Conservation (phyloP, 2,888 invertebrate genomes). For the Danaus chrysippus region DNA sequence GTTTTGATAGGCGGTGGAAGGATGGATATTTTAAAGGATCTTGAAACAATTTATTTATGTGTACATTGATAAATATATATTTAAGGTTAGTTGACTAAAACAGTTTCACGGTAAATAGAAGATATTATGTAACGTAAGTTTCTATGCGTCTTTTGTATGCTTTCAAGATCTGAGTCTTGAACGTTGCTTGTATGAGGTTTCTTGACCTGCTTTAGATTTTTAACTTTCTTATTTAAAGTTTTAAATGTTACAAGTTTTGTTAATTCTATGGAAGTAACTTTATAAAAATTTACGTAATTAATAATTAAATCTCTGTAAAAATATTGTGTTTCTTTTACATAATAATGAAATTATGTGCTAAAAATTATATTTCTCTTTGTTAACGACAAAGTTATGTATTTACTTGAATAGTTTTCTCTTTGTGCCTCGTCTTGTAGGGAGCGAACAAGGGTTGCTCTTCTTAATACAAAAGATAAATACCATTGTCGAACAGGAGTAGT, state of each 20-base stretch:
- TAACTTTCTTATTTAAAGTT: slow-evolving; percentile 7
- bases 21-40: too few relatives aligned
- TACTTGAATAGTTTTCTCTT: too few relatives aligned
- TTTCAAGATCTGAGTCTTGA: slow-evolving; percentile 32
- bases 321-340: too few relatives aligned
- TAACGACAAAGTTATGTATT: slow-evolving; percentile 14
- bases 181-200: slow-evolving; percentile 30
- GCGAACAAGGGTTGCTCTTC: slow-evolving; percentile 47
- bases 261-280: neutral
- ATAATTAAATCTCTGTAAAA: slow-evolving; percentile 36
- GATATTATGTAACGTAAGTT: slow-evolving; percentile 20
- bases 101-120: slow-evolving; percentile 34
- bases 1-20: too few relatives aligned
- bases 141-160: slow-evolving; percentile 36
- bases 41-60: too few relatives aligned
- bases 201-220: slow-evolving; percentile 30
- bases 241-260: neutral
- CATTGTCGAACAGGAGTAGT: slow-evolving; percentile 61
- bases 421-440: slow-evolving; percentile 47
- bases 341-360: neutral
- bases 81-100: slow-evolving; percentile 20
- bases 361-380: slow-evolving; percentile 47
- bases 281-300: slow-evolving; percentile 3
- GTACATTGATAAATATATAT: too few relatives aligned
- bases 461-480: slow-evolving; percentile 73